Percentiles rank a stretch among this genome's conserved stretches.
phyloP scores from a whole-genome alignment of 2,113 vertebrate species.

The Rhabdornis inornatus region DNA sequence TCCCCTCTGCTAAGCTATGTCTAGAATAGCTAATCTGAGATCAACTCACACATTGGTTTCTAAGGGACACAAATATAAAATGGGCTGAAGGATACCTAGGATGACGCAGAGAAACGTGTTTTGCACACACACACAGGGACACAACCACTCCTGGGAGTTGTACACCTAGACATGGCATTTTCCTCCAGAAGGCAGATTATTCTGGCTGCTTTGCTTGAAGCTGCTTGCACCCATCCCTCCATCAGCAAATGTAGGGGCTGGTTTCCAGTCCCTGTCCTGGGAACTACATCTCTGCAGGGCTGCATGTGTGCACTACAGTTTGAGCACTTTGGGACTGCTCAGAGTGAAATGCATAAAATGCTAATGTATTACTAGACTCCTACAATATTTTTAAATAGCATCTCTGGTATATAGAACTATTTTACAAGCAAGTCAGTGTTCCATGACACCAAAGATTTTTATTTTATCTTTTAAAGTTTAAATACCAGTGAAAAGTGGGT shows the following conservation, averaged over 20 bases:
- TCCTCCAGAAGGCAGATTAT: background rate
- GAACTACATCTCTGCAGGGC: background rate
- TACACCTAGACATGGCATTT: background rate
- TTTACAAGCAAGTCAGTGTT: slow-evolving; percentile 53
- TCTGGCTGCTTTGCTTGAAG: background rate
- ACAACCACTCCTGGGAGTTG: fast-evolving
- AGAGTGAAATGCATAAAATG: slow-evolving; percentile 39
- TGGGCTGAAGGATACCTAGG: background rate
- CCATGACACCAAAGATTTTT: slow-evolving; percentile 47
- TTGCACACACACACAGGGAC: background rate
- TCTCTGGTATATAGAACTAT: slow-evolving; percentile 19
- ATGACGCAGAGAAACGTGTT: background rate
- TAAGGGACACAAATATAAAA: background rate
- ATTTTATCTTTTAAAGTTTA: slow-evolving; percentile 51
- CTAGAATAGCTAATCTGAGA: background rate
- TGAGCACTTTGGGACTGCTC: background rate
- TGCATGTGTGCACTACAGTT: background rate
- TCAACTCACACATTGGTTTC: background rate
- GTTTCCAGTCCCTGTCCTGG: background rate
- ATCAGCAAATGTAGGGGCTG: background rate
- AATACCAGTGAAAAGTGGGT: slow-evolving; percentile 54
- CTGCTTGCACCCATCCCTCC: background rate
- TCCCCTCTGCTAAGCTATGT: background rate
- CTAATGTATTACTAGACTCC: slow-evolving; percentile 59
- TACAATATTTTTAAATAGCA: slow-evolving; percentile 65